These are phyloP conservation scores for Acanthosepion lycidas DNA, from an alignment of 2,888 invertebrate species.

Conservation along the genomic window DNA sequence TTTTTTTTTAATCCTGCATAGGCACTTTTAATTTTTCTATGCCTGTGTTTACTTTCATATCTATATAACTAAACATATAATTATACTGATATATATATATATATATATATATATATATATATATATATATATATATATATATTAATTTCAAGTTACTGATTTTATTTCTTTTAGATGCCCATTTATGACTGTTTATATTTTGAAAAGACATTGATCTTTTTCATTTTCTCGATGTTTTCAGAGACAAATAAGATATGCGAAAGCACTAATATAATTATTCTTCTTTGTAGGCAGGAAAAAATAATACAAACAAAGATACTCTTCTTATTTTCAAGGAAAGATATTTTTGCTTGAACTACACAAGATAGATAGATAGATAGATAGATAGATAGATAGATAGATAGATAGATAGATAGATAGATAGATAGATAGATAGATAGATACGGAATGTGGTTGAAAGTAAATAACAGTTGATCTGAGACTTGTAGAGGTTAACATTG, in stretches of 20 bases:
- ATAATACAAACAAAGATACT: neutral
- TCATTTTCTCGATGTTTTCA: neutral
- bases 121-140: neutral
- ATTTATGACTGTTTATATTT: neutral
- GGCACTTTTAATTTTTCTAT: neutral
- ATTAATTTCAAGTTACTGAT: neutral
- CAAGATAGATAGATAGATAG: neutral
- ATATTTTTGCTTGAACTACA: neutral
- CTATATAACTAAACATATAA: neutral
- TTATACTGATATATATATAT: too few species aligned
- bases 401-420: neutral
- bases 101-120: too few species aligned
- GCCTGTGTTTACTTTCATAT: neutral
- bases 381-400: too few species aligned
- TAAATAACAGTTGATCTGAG: too few species aligned
- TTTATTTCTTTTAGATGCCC: neutral
- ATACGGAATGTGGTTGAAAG: neutral
- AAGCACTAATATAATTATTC: neutral
- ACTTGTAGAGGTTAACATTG: too few species aligned
- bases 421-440: neutral
- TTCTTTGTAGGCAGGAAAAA: neutral
- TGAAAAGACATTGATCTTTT: neutral
- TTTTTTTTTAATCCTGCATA: neutral
- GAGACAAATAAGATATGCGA: neutral
- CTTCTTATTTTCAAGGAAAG: neutral